Evolutionary conservation across 2,888 invertebrate genomes (phyloP).

Genomic region (Tachina fera): DNA sequence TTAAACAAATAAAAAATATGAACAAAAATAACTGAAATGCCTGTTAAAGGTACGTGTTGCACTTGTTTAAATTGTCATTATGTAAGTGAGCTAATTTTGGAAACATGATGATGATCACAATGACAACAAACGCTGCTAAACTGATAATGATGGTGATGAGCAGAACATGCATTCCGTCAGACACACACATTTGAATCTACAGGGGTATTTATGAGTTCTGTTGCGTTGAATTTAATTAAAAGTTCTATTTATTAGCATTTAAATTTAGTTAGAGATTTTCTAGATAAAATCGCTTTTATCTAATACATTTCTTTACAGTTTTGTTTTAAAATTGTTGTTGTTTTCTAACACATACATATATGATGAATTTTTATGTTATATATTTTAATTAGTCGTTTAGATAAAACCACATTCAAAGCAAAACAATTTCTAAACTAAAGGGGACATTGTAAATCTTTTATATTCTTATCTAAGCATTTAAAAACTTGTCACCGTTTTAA

Average conservation of each 20-base stretch:
- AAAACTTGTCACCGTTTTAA: background rate
- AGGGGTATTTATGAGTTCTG: background rate
- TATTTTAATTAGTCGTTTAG: background rate
- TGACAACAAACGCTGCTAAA: slow-evolving; percentile 16
- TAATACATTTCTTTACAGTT: slow-evolving; percentile 1
- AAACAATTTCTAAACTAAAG: background rate
- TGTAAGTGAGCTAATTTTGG: slow-evolving; percentile 59
- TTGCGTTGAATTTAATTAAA: background rate
- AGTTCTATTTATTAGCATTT: slow-evolving; percentile 8
- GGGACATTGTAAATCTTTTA: background rate
- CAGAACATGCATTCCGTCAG: background rate
- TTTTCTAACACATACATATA: slow-evolving; percentile 3
- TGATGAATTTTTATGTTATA: background rate
- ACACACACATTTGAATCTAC: background rate
- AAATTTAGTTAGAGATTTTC: slow-evolving; percentile 9
- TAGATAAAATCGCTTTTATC: slow-evolving; percentile 21
- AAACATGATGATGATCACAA: slow-evolving; percentile 30
- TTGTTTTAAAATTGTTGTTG: slow-evolving; percentile 13
- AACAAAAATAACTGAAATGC: slow-evolving; percentile 15
- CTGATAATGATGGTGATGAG: slow-evolving; percentile 42
- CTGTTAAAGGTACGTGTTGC: slow-evolving; percentile 54
- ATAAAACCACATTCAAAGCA: slow-evolving; percentile 7
- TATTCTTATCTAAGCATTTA: background rate
- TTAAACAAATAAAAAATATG: slow-evolving; percentile 2
- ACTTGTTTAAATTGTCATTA: slow-evolving; percentile 43